phyloP scores from a whole-genome alignment of 2,797 vertebrate species.

The Chelon auratus region DNA sequence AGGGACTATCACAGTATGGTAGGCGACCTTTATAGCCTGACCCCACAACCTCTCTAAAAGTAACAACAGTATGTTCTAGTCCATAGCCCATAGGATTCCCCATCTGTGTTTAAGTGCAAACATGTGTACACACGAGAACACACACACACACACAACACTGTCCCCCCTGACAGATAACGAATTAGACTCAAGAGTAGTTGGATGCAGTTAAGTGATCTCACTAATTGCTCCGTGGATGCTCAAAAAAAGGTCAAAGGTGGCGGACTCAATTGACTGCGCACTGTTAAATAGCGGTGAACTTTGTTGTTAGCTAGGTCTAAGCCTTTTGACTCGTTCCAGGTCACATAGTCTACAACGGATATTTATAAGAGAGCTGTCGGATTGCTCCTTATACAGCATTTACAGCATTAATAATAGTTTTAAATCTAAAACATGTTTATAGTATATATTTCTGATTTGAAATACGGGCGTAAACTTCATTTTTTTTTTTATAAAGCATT shows the following conservation, averaged over 20 bases:
- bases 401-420: background rate
- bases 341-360: conserved; percentile 7
- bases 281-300: conserved; percentile 51
- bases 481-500: background rate
- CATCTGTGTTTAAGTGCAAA: conserved; percentile 49
- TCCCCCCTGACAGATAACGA: conserved; percentile 10
- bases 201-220: conserved; percentile 38
- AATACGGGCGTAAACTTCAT: too few species aligned
- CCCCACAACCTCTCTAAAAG: conserved; percentile 1
- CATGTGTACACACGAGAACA: conserved; percentile 11
- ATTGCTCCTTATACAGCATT: background rate
- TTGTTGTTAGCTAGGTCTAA: conserved; percentile 35
- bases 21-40: conserved; percentile 21
- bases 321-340: conserved; percentile 2
- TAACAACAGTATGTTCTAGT: conserved; percentile 36
- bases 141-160: conserved; percentile 7
- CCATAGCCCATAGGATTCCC: conserved; percentile 27
- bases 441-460: background rate
- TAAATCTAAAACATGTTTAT: background rate
- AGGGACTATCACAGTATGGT: conserved; percentile 11
- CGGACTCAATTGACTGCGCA: conserved; percentile 29
- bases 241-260: conserved; percentile 48
- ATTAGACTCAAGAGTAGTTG: conserved; percentile 21
- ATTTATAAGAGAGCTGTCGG: conserved; percentile 4
- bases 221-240: conserved; percentile 34